A percentile compares a stretch with the other conserved stretches of the same genome.
These are phyloP conservation scores for Chondrilla cf. caribensis DNA, from an alignment of 37 sponge, comb jelly and placozoan genomes.

Conservation along the genomic window DNA sequence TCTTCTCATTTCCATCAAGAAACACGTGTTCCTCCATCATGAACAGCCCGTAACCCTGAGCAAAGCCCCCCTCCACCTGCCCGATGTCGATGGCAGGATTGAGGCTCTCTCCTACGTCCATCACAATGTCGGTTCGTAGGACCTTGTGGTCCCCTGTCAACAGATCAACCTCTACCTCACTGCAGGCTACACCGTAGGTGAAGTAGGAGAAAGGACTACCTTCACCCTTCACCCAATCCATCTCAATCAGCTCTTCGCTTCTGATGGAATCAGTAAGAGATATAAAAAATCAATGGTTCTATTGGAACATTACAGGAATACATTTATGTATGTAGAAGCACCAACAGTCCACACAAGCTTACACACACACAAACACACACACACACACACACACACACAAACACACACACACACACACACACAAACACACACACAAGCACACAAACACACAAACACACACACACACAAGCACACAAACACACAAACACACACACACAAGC, in stretches of 20 bases:
- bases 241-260: not conserved
- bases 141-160: constrained; percentile 70
- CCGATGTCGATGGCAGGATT: constrained; percentile 91
- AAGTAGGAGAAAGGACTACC: constrained; percentile 64
- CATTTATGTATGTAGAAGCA: not conserved
- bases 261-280: too few species aligned
- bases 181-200: constrained; percentile 63
- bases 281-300: too few species aligned
- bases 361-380: constrained; percentile 27
- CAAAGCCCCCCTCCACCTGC: constrained; percentile 81
- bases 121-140: constrained; percentile 64
- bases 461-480: too few species aligned
- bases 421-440: too few species aligned
- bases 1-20: constrained; percentile 41
- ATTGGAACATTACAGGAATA: too few species aligned
- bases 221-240: constrained; percentile 58
- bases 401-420: too few species aligned
- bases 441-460: too few species aligned
- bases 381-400: constrained; percentile 25
- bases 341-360: not conserved
- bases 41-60: constrained; percentile 70
- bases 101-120: constrained; percentile 83
- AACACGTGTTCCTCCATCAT: constrained; percentile 69
- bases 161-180: constrained; percentile 79
- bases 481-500: too few species aligned